Percentiles rank a stretch among this genome's conserved stretches.
phyloP scores from a whole-genome alignment of 2,113 vertebrate species.

The Corythoichthys haematopterus region DNA sequence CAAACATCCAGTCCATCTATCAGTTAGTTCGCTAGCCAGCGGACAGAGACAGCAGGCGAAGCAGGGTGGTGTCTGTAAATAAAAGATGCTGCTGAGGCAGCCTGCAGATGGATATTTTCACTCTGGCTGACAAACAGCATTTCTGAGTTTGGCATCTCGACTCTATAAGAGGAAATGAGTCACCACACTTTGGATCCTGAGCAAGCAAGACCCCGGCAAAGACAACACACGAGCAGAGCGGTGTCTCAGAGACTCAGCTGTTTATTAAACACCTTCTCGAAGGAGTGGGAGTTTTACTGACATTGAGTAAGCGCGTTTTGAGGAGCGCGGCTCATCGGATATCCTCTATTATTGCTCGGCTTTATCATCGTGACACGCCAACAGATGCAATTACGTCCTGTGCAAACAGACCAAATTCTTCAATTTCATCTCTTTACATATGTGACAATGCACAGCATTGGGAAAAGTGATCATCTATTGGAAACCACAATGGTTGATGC shows the following conservation, averaged over 20 bases:
- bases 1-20: conserved; percentile 43
- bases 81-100: conserved; percentile 59
- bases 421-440: conserved; percentile 2
- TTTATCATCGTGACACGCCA: conserved; percentile 2
- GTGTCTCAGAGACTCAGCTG: background rate
- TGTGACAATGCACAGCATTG: conserved; percentile 6
- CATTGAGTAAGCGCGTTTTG: conserved; percentile 4
- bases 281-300: conserved; percentile 8
- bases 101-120: conserved; percentile 62
- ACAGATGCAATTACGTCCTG: background rate
- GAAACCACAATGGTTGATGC: conserved; percentile 30
- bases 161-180: conserved; percentile 59
- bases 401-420: background rate
- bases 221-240: conserved; percentile 37
- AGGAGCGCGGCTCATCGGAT: conserved; percentile 10
- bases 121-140: conserved; percentile 58
- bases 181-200: conserved; percentile 51
- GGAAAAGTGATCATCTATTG: conserved; percentile 16
- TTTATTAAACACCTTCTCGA: conserved; percentile 17
- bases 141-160: conserved; percentile 57
- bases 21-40: conserved; percentile 23
- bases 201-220: conserved; percentile 51
- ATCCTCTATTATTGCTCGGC: conserved; percentile 7
- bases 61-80: conserved; percentile 62
- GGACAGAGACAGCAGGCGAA: conserved; percentile 48